Conservation (phyloP, 2,888 invertebrate genomes). For the Cotesia congregata region DNA sequence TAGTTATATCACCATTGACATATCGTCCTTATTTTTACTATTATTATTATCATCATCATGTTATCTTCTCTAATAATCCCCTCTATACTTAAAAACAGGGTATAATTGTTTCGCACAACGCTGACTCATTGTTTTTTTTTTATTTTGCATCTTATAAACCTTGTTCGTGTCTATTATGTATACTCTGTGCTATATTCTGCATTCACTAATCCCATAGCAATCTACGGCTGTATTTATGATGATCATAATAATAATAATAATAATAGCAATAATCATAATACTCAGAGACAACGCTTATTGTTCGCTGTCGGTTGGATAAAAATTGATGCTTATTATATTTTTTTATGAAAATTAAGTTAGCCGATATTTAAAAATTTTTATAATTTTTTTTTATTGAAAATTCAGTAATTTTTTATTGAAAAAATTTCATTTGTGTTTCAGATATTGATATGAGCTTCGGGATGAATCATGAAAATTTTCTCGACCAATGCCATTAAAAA, state of each 20-base stretch:
- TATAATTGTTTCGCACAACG: slow-evolving; percentile 1
- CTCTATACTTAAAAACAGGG: not conserved
- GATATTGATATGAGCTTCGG: not conserved
- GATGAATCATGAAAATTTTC: not conserved
- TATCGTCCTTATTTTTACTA: not conserved
- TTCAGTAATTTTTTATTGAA: not conserved
- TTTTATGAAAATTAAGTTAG: too few relatives aligned
- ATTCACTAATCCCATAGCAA: not conserved
- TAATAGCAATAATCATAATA: not conserved
- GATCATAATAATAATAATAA: too few relatives aligned
- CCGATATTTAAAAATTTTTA: too few relatives aligned
- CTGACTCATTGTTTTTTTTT: slow-evolving; percentile 3
- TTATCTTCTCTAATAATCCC: slow-evolving; percentile 9
- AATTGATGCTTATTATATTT: not conserved
- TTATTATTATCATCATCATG: not conserved
- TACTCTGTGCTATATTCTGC: not conserved
- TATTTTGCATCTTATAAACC: not conserved
- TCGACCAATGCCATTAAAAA: not conserved
- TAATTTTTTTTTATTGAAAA: not conserved
- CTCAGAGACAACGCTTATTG: not conserved
- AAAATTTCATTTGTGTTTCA: not conserved
- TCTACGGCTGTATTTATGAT: not conserved
- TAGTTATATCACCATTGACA: not conserved
- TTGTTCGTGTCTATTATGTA: not conserved
- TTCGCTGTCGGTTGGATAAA: not conserved